These are phyloP conservation scores for Hydrolagus colliei DNA, from an alignment of 2,797 vertebrate genomes.

Conservation along the genomic window DNA sequence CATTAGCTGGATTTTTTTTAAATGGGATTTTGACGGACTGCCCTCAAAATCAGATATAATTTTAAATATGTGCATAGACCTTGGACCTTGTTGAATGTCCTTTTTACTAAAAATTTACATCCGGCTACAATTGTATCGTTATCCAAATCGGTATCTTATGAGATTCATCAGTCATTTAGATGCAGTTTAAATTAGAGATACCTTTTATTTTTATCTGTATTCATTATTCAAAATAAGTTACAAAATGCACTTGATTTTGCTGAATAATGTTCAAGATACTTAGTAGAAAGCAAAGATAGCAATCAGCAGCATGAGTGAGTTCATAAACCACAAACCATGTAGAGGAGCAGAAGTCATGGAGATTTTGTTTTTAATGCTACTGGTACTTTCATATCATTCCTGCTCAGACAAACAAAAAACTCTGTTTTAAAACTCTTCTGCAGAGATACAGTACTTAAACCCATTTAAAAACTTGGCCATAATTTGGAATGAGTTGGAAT, in stretches of 20 bases:
- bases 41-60: constrained; percentile 2
- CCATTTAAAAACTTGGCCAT: background rate
- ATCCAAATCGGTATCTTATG: background rate
- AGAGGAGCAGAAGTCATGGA: background rate
- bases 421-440: background rate
- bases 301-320: background rate
- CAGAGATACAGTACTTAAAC: background rate
- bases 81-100: background rate
- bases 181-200: background rate
- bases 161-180: background rate
- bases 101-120: background rate
- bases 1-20: background rate
- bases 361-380: background rate
- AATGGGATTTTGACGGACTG: background rate
- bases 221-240: background rate
- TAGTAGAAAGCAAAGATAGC: background rate
- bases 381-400: background rate
- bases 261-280: background rate
- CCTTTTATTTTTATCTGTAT: background rate
- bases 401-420: background rate
- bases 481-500: background rate
- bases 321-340: background rate
- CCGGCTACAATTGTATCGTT: background rate
- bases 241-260: background rate
- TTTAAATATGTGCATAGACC: background rate